Base-by-base conservation (phyloP, 2,888 invertebrate genomes). In the Drosophila borborema region DNA sequence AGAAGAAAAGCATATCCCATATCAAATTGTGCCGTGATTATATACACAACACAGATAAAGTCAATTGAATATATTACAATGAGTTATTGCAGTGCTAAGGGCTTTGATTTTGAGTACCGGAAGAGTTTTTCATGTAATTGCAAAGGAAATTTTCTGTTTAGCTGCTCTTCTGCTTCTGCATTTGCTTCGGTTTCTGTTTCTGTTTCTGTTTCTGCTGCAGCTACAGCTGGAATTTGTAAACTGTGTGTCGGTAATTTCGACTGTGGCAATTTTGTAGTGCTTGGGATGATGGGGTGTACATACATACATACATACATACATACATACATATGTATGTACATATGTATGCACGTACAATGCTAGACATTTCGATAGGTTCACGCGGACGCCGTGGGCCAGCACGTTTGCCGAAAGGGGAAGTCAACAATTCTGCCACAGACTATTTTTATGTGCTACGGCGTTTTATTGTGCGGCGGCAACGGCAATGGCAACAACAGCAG, bases 401-500 rank as follows among this genome's bases (percentile, higher is more conserved):
- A 71, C 58, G 71, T 76, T 64, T 66, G 71, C 60, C 51, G 61
- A 66, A 72, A 72, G 76, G 82, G 81, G 82, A 82, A 72, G 67
- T 74, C 58, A 76, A 79, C 73, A 82, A 76, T 81, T 80, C 73
- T 67, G 69, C 56, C 59, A 28, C 62, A 72, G 82, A 82, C 76
- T 80, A 74, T 80, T 82, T 81, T 74, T 72, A 79, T 81, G 66
- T 75, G 73, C 65, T 66, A 64, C 72, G 70, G 60, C 66, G 56
- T 63, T 77, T 80, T 66, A 40, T 59, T 60, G 63, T 72, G 54
- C 31, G 60, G 60, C 65, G 40, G 55, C 54, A 34, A 31, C 28
- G 28, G 28, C 51, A 66, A 59, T 64, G 14, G 41, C 34, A 46
- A 45, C 67, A 23, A 28, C 40, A 51, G 34, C 51, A 66, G 67